Conservation (phyloP, 1,140 invertebrate species). For the Eriocheir sinensis region DNA sequence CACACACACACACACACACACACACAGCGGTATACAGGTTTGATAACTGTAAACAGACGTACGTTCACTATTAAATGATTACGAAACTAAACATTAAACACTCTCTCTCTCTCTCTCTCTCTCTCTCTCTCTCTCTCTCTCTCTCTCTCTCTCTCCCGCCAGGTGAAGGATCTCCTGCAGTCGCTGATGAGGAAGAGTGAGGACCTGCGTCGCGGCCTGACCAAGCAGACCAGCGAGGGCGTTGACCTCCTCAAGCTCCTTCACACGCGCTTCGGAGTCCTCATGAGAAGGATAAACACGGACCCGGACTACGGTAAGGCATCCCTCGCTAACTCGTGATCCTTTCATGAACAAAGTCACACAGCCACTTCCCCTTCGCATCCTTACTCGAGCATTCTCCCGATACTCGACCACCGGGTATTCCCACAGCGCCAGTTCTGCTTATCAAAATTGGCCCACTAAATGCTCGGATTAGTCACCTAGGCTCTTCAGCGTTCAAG, state of each 20-base stretch:
- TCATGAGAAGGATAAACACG: constrained; percentile 75
- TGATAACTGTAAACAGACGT: not conserved
- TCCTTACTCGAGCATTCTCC: not conserved
- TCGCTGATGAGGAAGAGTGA: constrained; percentile 77
- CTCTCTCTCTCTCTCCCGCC: not conserved
- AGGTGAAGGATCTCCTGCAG: constrained; percentile 76
- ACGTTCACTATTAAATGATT: not conserved
- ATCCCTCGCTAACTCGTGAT: not conserved
- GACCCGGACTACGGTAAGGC: constrained; percentile 73
- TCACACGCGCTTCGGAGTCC: constrained; percentile 71
- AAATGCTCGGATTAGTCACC: no score
- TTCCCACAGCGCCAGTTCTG: not conserved
- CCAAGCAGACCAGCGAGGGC: constrained; percentile 73
- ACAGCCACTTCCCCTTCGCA: not conserved
- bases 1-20: no score
- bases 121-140: not conserved
- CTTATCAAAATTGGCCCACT: not conserved
- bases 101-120: no score
- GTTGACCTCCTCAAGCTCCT: constrained; percentile 76
- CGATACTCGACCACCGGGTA: not conserved
- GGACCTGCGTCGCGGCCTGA: constrained; percentile 73
- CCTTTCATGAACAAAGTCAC: no score
- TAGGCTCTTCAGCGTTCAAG: no score
- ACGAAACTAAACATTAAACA: not conserved
- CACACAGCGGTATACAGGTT: no score